Percentiles rank a stretch among this genome's conserved stretches.
These are phyloP conservation scores for Penaeus monodon DNA, from an alignment of 2,888 invertebrate genomes.

Conservation along the genomic window DNA sequence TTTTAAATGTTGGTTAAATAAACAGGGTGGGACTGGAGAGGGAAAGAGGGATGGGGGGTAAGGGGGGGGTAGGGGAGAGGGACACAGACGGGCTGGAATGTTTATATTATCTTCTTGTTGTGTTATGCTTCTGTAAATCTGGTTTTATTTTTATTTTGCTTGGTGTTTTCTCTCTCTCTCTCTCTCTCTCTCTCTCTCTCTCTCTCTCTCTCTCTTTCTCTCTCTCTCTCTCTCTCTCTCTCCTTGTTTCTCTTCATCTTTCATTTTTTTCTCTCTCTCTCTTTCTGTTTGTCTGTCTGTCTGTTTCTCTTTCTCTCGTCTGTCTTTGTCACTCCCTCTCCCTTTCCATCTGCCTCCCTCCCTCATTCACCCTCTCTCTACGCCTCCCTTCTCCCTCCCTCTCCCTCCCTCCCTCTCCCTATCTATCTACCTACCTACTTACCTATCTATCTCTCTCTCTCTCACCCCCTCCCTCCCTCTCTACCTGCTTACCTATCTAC, in stretches of 20 bases:
- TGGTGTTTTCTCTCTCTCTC: neutral
- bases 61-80: no score
- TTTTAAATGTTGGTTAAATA: no score
- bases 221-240: neutral
- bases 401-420: neutral
- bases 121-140: no score
- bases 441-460: no score
- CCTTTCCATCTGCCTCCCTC: neutral
- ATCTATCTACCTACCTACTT: neutral
- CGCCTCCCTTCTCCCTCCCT: neutral
- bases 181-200: neutral
- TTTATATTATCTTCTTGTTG: no score
- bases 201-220: neutral
- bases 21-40: no score
- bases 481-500: no score
- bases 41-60: neutral
- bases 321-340: neutral
- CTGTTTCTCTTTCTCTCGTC: neutral
- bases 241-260: neutral
- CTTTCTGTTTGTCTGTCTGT: neutral
- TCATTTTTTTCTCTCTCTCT: neutral
- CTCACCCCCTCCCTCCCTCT: no score
- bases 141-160: neutral
- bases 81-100: no score
- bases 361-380: neutral